These are phyloP conservation scores for Zonitis immaculata DNA, from an alignment of 2,888 invertebrate species.

Conservation along the genomic window DNA sequence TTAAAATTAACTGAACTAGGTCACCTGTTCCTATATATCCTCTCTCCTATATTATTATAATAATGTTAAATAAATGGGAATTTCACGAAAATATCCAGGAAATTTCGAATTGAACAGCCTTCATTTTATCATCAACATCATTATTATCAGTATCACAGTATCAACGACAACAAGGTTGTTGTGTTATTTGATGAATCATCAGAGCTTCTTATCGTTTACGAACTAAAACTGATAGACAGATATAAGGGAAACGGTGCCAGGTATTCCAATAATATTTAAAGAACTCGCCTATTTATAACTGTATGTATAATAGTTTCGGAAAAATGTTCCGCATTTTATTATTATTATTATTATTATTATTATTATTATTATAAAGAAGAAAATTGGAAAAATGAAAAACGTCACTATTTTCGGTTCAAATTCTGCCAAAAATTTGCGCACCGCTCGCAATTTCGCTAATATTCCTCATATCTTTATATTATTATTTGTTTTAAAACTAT, in stretches of 20 bases:
- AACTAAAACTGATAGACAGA: neutral
- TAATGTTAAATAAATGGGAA: too few relatives aligned
- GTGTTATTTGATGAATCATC: too few relatives aligned
- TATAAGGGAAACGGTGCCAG: neutral
- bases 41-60: too few relatives aligned
- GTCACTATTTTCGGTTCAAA: slow-evolving; percentile 15
- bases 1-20: neutral
- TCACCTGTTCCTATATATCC: neutral
- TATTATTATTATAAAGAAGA: neutral
- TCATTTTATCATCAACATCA: neutral
- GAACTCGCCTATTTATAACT: neutral
- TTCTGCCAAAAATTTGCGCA: slow-evolving; percentile 24
- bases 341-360: neutral
- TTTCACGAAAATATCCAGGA: neutral
- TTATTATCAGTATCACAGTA: too few relatives aligned
- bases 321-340: neutral
- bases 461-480: neutral
- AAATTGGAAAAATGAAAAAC: neutral
- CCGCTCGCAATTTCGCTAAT: slow-evolving; percentile 12
- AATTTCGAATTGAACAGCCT: neutral
- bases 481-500: neutral
- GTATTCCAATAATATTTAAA: slow-evolving; percentile 1
- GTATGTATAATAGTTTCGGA: neutral
- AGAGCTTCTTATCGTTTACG: neutral
- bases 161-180: too few relatives aligned